A percentile compares a stretch with the other conserved stretches of the same genome.
Evolutionary conservation across 2,888 invertebrate genomes (phyloP).

Genomic region (Rhagophthalmus giganteus): DNA sequence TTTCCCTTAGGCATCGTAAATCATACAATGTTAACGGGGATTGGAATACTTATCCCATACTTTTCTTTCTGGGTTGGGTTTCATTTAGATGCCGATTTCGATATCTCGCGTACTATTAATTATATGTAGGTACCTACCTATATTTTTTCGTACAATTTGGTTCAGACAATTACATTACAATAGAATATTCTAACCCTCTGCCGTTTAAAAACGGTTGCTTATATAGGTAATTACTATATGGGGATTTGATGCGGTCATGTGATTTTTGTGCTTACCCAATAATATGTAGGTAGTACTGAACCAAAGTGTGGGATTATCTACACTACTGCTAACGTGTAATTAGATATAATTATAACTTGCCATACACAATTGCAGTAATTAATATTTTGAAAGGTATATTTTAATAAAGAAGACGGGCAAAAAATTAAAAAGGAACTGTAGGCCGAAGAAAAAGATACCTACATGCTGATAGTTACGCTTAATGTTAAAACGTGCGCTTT

Average conservation of each 20-base stretch:
- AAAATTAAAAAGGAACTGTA: neutral
- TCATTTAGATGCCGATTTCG: constrained; percentile 8
- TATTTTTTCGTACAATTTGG: neutral
- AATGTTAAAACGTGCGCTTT: neutral
- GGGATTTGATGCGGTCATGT: neutral
- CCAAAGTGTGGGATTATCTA: neutral
- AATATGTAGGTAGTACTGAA: neutral
- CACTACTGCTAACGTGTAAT: neutral
- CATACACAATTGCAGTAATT: neutral
- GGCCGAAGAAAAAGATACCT: neutral
- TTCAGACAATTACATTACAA: neutral
- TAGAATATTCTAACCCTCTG: neutral
- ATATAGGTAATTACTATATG: neutral
- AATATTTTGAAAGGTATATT: neutral
- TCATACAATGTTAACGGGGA: constrained; percentile 46
- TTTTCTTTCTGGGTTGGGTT: constrained; percentile 23
- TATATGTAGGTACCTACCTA: neutral
- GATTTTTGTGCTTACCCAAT: neutral
- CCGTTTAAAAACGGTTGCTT: neutral
- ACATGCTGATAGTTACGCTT: neutral
- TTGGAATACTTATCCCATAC: constrained; percentile 33
- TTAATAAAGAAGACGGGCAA: neutral
- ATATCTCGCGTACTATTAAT: neutral
- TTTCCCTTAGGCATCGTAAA: constrained; percentile 46
- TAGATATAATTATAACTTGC: neutral